Evolutionary conservation across 53 echinoderm and acorn worm species (phyloP).

Genomic region (Glandiceps talaboti): DNA sequence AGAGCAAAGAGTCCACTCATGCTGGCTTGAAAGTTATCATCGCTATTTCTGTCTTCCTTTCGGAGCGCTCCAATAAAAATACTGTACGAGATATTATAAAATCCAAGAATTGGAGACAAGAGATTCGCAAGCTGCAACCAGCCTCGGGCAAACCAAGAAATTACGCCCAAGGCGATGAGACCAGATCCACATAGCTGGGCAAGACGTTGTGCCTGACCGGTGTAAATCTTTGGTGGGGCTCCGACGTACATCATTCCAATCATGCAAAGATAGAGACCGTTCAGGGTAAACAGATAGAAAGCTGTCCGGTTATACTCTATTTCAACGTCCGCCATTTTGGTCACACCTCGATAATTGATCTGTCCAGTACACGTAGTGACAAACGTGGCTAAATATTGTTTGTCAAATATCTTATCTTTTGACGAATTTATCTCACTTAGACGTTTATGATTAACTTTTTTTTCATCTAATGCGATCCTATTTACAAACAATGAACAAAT

Average conservation of each 20-base stretch:
- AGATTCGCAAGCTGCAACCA: background rate
- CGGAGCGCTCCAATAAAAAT: background rate
- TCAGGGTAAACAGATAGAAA: background rate
- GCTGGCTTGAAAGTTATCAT: background rate
- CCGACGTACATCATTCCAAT: background rate
- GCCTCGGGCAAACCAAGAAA: background rate
- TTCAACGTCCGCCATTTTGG: background rate
- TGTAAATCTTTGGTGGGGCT: background rate
- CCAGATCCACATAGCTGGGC: background rate
- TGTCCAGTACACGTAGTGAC: too few species aligned
- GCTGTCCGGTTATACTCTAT: background rate
- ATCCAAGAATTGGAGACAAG: background rate
- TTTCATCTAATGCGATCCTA: too few species aligned
- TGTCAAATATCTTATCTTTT: too few species aligned
- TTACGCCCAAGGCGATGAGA: background rate
- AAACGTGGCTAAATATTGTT: too few species aligned
- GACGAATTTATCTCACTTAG: background rate
- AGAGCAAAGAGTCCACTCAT: background rate
- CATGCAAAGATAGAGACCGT: background rate
- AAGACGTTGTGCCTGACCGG: background rate
- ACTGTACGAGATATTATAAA: background rate
- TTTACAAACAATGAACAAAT: too few species aligned
- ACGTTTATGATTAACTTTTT: background rate
- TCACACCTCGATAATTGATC: too few species aligned
- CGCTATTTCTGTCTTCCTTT: background rate